Base-by-base conservation (phyloP, 2,113 vertebrate species). In the Sula dactylatra region DNA sequence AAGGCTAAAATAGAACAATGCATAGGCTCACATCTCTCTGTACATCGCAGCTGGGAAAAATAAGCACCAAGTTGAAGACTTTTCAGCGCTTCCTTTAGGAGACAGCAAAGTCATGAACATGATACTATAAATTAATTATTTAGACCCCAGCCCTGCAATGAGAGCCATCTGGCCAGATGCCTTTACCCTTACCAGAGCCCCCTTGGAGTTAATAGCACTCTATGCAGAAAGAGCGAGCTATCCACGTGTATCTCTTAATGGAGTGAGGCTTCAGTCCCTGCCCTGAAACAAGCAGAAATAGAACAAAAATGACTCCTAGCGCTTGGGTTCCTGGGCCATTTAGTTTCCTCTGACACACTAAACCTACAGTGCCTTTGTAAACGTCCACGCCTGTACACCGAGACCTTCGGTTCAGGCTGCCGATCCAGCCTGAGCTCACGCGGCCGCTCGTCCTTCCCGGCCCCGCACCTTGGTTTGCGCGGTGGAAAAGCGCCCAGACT, bases 301-400 rank as follows among this genome's bases (percentile, higher is more conserved):
- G 58, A 36, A 22, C 71, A 11, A 9, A 52, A 49, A 3, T 0
- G 0, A 4, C 54, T 36, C 71, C 8, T 2, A 45, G 71, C 82
- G 1, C 62, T 17, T 4, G 67, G 40, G 40, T 18, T 52, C 66
- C 74, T 15, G 4, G 18, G 73, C 20, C 40, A 1, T 14, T 21
- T 11, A 0, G 0, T 13, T 18, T 65, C 24, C n/a, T 36, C 62
- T 16, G 52, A 19, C 27, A 7, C 11, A 1, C 7, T 25, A 9
- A 7, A 26, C 7, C 66, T 2, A 2, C 56, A 2, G 80, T 2
- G 58, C 25, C 10, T 2, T 1, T 31, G 47, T 13, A 6, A 47
- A 9, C 0, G 16, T 0, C 1, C 44, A 0, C 0, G 0, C 11
- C 5, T 6, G 20, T 24, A 34, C 1, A 0, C 7, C 0, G 47